These are phyloP conservation scores for Galagoides demidoff DNA, from an alignment of 2,797 vertebrate genomes.

Conservation along the genomic window DNA sequence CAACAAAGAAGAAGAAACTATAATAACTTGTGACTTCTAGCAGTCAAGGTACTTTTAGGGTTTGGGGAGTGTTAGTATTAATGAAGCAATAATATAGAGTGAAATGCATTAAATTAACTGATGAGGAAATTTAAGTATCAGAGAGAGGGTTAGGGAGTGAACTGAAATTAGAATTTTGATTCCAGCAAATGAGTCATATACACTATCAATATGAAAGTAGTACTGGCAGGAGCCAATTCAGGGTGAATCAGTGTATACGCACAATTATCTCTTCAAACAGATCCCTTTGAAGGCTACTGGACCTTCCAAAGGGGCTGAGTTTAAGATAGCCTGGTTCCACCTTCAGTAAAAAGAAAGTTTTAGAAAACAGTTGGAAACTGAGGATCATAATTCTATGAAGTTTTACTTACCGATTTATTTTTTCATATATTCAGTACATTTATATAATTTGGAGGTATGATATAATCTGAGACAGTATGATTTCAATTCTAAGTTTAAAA, in stretches of 20 bases:
- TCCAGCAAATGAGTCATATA: background rate
- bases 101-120: background rate
- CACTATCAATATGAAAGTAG: background rate
- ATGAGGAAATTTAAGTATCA: background rate
- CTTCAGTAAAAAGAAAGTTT: background rate
- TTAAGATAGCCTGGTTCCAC: background rate
- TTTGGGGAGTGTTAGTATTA: background rate
- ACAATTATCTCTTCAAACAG: background rate
- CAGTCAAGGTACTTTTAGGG: background rate
- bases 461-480: background rate
- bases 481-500: background rate
- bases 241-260: background rate
- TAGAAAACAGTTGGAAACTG: background rate
- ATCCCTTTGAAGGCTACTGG: background rate
- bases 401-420: background rate
- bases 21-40: background rate
- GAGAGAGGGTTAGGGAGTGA: background rate
- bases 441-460: background rate
- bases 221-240: background rate
- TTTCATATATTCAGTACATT: background rate
- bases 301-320: background rate
- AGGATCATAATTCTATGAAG: background rate
- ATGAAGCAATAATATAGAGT: background rate
- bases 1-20: background rate
- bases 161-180: background rate